Evolutionary conservation across 2,797 vertebrate genomes (phyloP), one percentile per base, ranked within the genome.

Genomic region (Darevskia nairensis): DNA sequence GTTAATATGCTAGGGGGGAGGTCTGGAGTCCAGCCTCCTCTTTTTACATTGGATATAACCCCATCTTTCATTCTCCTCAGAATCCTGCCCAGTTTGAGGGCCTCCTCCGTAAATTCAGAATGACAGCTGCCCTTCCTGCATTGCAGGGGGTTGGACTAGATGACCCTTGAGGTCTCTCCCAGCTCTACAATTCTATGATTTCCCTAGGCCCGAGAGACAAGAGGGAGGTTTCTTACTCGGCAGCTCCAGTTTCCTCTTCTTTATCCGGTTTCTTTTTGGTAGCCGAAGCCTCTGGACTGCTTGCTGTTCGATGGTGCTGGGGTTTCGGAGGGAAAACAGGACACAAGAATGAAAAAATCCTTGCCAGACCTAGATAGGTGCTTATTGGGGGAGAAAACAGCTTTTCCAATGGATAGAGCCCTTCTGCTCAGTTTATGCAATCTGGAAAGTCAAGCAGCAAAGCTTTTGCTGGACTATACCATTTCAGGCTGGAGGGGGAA

Each of bases 251-350:
- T 69, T 95, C 93, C 55, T 95, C 95, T 27, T 95, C 96, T 8
- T 90, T 71, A 1, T 96, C 95, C 3, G 77, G 91, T 66, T 96
- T 95, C 61, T 91, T 95, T 46, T 82, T 94, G 59, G 94, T 78
- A 2, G 23, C 3, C 0, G 90, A 71, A 0, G 0, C 44, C 39
- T 94, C 93, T 0, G 93, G 92, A 25, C 92, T 89, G 77, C 91
- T 92, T 80, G 95, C 92, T 29, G 94, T 91, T 4, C 94, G 96
- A 35, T 97, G 97, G 87, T 97, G 97, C 97, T 97, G 13, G 21
- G 2, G 76, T 17, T 79, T 23, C 46, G n/a, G 1, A 23, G 0
- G 84, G 82, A 78, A 0, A 35, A 0, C 0, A 6, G 46, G 19
- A 19, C 10, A 50, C 4, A 4, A 15, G 46, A 25, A 11, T 10